Percentiles rank a stretch among this genome's conserved stretches.
phyloP scores from a whole-genome alignment of 64 coral and sea anemone genomes.

The Stichodactyla helianthus region DNA sequence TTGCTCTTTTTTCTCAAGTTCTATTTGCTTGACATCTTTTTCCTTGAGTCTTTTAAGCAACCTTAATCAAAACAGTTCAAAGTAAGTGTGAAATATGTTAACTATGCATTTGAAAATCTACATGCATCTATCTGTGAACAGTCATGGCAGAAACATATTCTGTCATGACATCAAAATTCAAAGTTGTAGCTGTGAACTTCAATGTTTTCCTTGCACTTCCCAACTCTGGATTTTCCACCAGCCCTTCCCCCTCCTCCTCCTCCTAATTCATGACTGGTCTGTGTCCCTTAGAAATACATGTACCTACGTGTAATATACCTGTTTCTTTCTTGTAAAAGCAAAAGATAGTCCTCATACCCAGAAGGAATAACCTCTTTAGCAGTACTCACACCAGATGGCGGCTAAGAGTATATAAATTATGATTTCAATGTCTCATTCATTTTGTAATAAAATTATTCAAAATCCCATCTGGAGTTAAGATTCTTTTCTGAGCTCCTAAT shows the following conservation, averaged over 20 bases:
- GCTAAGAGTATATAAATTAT: neutral
- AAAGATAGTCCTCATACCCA: conserved; percentile 91
- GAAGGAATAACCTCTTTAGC: conserved; percentile 76
- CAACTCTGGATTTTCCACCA: too few species aligned
- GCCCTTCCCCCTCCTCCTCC: too few species aligned
- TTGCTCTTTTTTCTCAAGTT: conserved; percentile 91
- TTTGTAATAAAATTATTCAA: neutral
- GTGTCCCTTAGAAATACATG: too few species aligned
- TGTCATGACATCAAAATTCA: too few species aligned
- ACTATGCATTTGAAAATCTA: neutral
- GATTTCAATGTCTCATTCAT: neutral
- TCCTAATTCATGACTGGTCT: too few species aligned
- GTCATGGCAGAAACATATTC: too few species aligned
- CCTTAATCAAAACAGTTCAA: conserved; percentile 23
- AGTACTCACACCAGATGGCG: neutral
- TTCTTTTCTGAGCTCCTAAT: too few species aligned
- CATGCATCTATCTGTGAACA: too few species aligned
- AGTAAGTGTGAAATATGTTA: neutral
- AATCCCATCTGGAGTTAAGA: neutral
- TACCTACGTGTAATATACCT: conserved; percentile 22
- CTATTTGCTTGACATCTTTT: conserved; percentile 87
- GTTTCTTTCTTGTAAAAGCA: conserved; percentile 89
- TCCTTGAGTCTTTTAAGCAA: conserved; percentile 82
- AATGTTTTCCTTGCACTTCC: too few species aligned
- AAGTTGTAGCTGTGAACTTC: too few species aligned